Conservation (phyloP, 2,888 invertebrate genomes). For the Scotopteryx bipunctaria region DNA sequence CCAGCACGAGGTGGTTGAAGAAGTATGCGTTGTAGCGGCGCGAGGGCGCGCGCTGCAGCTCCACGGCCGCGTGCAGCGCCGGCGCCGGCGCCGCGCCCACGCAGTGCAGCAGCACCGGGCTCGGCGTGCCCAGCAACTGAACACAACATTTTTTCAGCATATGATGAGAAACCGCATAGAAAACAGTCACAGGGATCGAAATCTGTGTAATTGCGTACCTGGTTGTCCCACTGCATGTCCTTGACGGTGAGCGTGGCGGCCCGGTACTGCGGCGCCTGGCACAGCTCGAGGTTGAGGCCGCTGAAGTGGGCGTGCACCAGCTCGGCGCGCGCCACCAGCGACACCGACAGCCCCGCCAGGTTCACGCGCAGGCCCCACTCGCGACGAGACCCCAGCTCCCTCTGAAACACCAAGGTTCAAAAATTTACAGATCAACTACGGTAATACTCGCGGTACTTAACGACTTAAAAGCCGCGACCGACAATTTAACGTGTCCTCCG, state of each 20-base stretch:
- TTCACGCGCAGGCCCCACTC: conserved; percentile 86
- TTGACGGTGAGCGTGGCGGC: conserved; percentile 87
- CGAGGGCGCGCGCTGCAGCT: conserved; percentile 87
- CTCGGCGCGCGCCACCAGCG: conserved; percentile 91
- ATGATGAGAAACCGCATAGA: too few relatives aligned
- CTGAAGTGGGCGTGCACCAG: conserved; percentile 89
- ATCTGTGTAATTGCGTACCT: too few relatives aligned
- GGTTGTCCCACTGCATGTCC: conserved; percentile 94
- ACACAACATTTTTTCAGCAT: background rate
- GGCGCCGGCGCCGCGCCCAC: conserved; percentile 73
- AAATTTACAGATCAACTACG: too few relatives aligned
- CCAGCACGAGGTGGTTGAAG: conserved; percentile 92
- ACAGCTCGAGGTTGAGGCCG: conserved; percentile 85
- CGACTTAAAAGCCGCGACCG: too few relatives aligned
- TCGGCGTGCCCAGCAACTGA: conserved; percentile 92
- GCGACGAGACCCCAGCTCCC: conserved; percentile 46
- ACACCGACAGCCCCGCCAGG: conserved; percentile 88
- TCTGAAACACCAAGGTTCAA: too few relatives aligned
- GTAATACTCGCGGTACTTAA: too few relatives aligned
- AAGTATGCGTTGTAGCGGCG: conserved; percentile 92
- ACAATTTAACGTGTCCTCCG: too few relatives aligned
- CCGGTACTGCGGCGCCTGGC: conserved; percentile 54
- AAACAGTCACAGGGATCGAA: too few relatives aligned
- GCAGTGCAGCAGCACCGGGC: conserved; percentile 93
- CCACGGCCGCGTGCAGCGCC: conserved; percentile 91